Evolutionary conservation across 2,888 invertebrate species (phyloP).

Genomic region (Rhopalosiphum nymphaeae): DNA sequence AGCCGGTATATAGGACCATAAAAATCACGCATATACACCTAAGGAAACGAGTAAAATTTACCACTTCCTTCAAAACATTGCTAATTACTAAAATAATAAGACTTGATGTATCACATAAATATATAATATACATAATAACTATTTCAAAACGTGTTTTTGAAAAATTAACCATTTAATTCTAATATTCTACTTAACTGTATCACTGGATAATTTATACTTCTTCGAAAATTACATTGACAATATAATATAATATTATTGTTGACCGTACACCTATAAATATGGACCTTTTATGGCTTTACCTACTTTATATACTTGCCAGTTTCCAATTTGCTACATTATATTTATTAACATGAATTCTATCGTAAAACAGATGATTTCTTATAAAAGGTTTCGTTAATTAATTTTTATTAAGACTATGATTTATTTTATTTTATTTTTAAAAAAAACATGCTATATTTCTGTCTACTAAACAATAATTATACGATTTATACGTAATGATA

Average conservation of each 20-base stretch:
- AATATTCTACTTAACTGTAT: background rate
- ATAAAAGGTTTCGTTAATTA: background rate
- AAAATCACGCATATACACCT: background rate
- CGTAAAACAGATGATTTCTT: background rate
- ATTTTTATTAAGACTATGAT: background rate
- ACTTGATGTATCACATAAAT: background rate
- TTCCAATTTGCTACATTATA: background rate
- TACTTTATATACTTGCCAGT: background rate
- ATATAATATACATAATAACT: background rate
- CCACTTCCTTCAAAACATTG: background rate
- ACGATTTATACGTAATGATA: background rate
- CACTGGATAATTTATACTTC: background rate
- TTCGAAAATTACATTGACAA: background rate
- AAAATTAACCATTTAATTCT: slow-evolving; percentile 23
- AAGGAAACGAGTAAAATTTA: background rate
- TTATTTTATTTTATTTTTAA: background rate
- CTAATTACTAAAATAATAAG: background rate
- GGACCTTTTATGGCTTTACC: background rate
- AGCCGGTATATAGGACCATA: background rate
- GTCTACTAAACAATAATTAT: background rate
- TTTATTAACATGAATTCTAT: background rate
- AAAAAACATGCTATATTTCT: background rate
- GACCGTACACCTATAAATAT: background rate
- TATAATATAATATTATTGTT: background rate
- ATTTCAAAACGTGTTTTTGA: background rate